Conservation (phyloP, 2,113 vertebrate genomes). For the Melanostigma gelatinosum region DNA sequence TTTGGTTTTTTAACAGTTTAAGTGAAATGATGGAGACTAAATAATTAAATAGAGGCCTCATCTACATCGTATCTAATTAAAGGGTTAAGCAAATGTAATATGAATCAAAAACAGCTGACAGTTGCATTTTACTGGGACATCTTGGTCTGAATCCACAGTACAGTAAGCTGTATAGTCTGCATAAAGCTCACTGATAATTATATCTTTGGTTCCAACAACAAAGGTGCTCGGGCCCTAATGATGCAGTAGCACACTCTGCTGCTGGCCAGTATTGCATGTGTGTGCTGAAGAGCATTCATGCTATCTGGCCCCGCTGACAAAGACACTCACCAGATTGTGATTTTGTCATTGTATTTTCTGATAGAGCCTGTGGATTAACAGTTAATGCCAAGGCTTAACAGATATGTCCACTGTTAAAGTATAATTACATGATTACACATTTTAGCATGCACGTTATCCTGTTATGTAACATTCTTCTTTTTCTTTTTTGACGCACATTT, state of each 20-base stretch:
- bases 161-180: too few species aligned
- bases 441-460: conserved; percentile 25
- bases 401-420: conserved; percentile 37
- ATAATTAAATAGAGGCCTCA: too few species aligned
- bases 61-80: too few species aligned
- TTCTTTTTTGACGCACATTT: not conserved
- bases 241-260: not conserved
- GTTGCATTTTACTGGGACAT: too few species aligned
- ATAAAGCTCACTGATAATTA: too few species aligned
- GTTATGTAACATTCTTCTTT: conserved; percentile 17
- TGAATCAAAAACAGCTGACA: too few species aligned
- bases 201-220: not conserved
- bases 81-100: too few species aligned
- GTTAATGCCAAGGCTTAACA: conserved; percentile 52
- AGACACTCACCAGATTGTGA: conserved; percentile 49
- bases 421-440: conserved; percentile 43
- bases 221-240: not conserved
- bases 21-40: too few species aligned
- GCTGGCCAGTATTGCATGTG: not conserved
- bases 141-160: too few species aligned
- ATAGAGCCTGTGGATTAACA: conserved; percentile 58
- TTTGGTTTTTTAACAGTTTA: too few species aligned
- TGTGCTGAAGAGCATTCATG: conserved; percentile 9
- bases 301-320: conserved; percentile 11
- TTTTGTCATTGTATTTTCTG: conserved; percentile 56